Conservation (phyloP, 2,113 vertebrate genomes). For the Falcunculus frontatus region DNA sequence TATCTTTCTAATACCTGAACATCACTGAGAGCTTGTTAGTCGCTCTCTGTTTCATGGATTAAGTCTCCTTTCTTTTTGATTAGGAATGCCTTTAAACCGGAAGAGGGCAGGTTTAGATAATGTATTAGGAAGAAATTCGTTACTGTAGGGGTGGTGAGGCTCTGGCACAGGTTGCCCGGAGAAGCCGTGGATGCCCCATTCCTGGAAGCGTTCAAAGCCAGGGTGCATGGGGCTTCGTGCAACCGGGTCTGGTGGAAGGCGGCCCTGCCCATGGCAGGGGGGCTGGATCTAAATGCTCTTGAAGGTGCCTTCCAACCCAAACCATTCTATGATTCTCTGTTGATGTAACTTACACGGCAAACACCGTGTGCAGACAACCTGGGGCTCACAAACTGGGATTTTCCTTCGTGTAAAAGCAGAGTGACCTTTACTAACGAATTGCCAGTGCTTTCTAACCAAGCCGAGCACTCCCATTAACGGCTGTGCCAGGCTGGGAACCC, state of each 20-base stretch:
- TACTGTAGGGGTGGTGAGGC: background rate
- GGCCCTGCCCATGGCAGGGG: too few relatives aligned
- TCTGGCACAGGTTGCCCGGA: background rate
- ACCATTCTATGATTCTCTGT: too few relatives aligned
- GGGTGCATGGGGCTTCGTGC: background rate
- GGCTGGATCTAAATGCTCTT: accelerated
- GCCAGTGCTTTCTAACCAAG: too few relatives aligned
- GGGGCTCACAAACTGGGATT: accelerated
- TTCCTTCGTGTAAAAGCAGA: background rate
- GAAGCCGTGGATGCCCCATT: background rate
- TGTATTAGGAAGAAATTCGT: accelerated
- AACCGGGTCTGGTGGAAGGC: background rate
- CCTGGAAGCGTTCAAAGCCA: too few relatives aligned
- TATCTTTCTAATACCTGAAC: background rate
- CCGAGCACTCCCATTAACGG: accelerated
- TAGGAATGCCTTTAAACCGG: background rate
- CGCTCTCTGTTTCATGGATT: background rate
- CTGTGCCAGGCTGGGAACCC: accelerated
- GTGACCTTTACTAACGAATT: accelerated
- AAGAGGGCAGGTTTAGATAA: background rate
- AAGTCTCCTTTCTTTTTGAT: background rate
- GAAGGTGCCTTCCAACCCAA: background rate
- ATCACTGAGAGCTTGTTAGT: background rate
- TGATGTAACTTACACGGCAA: accelerated
- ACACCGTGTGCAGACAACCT: accelerated